Base-by-base conservation (phyloP, 2,113 vertebrate species). In the Gasterosteus nipponicus region DNA sequence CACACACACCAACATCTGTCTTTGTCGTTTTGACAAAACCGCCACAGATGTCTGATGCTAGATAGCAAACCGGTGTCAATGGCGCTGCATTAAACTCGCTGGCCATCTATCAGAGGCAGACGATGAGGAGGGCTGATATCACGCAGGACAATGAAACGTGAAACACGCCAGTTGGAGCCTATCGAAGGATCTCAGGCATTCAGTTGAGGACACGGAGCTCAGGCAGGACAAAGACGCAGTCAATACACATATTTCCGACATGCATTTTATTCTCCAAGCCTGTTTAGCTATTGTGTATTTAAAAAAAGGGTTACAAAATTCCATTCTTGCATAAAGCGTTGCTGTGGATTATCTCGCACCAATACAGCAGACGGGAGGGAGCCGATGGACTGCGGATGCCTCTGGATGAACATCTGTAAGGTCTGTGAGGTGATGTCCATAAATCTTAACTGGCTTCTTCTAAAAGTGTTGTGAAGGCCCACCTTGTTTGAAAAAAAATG, bases 151-250 rank as follows among this genome's bases (percentile, higher is more conserved):
- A 16, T 51, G 42, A 59, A 65, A 75, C 75, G 75, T 64, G 38
- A 72, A 78, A 71, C 35, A 10, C 41, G 11, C 15, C 35, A 35
- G 19, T 57, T 51, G 57, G 12, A 64, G 38, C 18, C 49, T 16
- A 16, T 51, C 69, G 72, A 73, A 71, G 62, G 62, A 75, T 71
- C 49, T 75, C 35, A 1, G 69, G 1, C 81, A 69, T 77, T 80
- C 63, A 71, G 54, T 73, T 51, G 62, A 67, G 38, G 75, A 86
- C 11, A 44, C 49, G 63, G 64, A 60, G 71, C 72, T 83, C 77
- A 75, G 74, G 53, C 54, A 26, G 54, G 62, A 81, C 68, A 86
- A 78, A 85, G 73, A 46, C 57, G 53, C 54, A 61, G 22, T 69
- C 60, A 75, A 64, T 3, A 42, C 46, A 75, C 69, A 15, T 31